Evolutionary conservation across 2,113 vertebrate species (phyloP).

Genomic region (Antennarius striatus): DNA sequence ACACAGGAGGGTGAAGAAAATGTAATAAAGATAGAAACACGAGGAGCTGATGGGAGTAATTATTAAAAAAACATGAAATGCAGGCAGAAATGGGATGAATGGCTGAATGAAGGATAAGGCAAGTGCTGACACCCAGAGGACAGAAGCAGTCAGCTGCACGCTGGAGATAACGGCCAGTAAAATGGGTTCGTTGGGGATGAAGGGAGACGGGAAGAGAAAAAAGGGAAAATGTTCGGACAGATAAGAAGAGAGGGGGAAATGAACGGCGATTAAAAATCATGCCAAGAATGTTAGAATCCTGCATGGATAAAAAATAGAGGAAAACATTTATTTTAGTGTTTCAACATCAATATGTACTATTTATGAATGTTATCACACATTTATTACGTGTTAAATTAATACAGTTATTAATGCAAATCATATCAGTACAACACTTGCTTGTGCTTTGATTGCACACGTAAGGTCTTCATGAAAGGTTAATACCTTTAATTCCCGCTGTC

Average conservation of each 20-base stretch:
- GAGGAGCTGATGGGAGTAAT: slow-evolving; percentile 31
- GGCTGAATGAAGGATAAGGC: slow-evolving; percentile 73
- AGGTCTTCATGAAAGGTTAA: no score
- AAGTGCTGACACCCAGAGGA: slow-evolving; percentile 84
- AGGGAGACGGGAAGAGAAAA: slow-evolving; percentile 51
- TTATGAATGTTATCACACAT: background rate
- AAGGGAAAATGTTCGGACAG: slow-evolving; percentile 38
- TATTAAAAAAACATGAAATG: slow-evolving; percentile 46
- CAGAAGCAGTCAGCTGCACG: slow-evolving; percentile 75
- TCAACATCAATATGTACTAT: slow-evolving; percentile 1
- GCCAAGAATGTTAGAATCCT: slow-evolving; percentile 5
- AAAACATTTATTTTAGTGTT: no score
- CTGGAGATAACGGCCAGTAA: slow-evolving; percentile 64
- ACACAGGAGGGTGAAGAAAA: background rate
- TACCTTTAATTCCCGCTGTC: no score
- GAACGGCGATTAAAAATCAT: slow-evolving; percentile 24
- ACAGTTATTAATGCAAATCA: no score
- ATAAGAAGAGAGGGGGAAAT: slow-evolving; percentile 49
- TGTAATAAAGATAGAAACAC: slow-evolving; percentile 40
- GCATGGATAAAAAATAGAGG: no score
- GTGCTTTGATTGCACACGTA: no score
- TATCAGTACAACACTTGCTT: no score
- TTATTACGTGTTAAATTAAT: no score
- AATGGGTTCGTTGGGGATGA: slow-evolving; percentile 34
- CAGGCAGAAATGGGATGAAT: slow-evolving; percentile 38